Evolutionary conservation across 2,797 vertebrate genomes (phyloP).

Genomic region (Cirrhinus molitorella): DNA sequence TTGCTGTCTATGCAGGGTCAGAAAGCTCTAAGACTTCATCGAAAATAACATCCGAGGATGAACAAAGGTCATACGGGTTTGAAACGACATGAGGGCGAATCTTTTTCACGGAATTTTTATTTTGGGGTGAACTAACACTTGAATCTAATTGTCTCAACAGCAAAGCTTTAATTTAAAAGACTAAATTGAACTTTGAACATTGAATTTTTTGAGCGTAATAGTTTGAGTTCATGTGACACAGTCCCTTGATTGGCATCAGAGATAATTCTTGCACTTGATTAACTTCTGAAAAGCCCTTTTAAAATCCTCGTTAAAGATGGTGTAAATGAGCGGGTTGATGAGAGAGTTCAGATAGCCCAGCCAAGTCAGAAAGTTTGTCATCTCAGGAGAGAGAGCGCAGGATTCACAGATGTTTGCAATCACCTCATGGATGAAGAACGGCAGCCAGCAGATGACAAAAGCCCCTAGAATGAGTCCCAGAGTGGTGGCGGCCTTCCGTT

Average conservation of each 20-base stretch:
- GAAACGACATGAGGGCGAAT: no score
- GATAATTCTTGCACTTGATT: conserved; percentile 86
- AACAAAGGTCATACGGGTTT: no score
- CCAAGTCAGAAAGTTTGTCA: conserved; percentile 96
- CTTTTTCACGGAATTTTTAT: no score
- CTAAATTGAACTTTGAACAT: background rate
- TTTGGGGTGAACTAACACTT: no score
- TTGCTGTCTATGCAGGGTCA: no score
- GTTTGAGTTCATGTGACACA: background rate
- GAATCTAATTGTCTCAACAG: background rate
- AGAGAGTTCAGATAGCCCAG: conserved; percentile 98
- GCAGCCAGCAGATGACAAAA: conserved; percentile 97
- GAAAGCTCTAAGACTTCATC: no score
- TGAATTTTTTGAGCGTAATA: background rate
- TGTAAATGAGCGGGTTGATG: conserved; percentile 98
- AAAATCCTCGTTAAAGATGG: conserved; percentile 99
- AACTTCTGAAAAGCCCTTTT: conserved; percentile 98
- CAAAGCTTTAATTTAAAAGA: background rate
- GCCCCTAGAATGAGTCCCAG: conserved; percentile 95
- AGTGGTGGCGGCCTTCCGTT: conserved; percentile 92
- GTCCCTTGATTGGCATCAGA: conserved; percentile 69
- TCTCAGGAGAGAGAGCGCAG: conserved; percentile 88
- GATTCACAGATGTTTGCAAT: conserved; percentile 90
- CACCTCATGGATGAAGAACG: conserved; percentile 98
- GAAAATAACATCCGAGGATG: no score